These are phyloP conservation scores for Blera fallax DNA, from an alignment of 2,888 invertebrate genomes.

Conservation along the genomic window DNA sequence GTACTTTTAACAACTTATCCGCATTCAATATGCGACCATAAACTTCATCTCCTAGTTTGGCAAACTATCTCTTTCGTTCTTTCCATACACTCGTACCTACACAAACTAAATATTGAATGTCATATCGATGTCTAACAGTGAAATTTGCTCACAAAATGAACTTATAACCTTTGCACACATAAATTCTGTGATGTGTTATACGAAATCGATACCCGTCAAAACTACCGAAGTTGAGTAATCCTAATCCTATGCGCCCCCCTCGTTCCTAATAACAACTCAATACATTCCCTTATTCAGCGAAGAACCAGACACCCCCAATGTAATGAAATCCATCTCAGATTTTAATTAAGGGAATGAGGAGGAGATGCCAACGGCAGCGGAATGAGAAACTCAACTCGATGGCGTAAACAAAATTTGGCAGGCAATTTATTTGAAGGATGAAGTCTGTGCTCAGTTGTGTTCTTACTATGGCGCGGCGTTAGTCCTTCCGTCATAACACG, in stretches of 20 bases:
- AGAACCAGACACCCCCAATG: background rate
- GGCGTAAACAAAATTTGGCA: conserved; percentile 53
- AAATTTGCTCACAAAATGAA: conserved; percentile 12
- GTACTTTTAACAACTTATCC: conserved; percentile 19
- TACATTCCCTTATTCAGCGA: background rate
- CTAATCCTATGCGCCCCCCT: background rate
- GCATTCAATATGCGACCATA: background rate
- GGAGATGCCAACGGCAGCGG: background rate
- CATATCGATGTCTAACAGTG: background rate
- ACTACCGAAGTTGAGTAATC: background rate
- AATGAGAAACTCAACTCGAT: conserved; percentile 18
- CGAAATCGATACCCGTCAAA: conserved; percentile 13
- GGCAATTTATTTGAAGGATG: conserved; percentile 49
- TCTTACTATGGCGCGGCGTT: background rate
- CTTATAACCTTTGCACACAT: background rate
- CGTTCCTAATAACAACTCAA: background rate
- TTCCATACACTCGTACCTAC: background rate
- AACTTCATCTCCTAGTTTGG: conserved; percentile 18
- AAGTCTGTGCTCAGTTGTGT: background rate
- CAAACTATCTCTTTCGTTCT: background rate
- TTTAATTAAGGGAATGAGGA: conserved; percentile 42
- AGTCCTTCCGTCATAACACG: background rate
- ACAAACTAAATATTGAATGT: conserved; percentile 48
- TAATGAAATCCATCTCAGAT: conserved; percentile 46
- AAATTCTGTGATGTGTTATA: background rate